These are phyloP conservation scores for Clytia hemisphaerica DNA, from an alignment of 30 jellyfish, hydroid and myxozoan genomes.

Conservation along the genomic window DNA sequence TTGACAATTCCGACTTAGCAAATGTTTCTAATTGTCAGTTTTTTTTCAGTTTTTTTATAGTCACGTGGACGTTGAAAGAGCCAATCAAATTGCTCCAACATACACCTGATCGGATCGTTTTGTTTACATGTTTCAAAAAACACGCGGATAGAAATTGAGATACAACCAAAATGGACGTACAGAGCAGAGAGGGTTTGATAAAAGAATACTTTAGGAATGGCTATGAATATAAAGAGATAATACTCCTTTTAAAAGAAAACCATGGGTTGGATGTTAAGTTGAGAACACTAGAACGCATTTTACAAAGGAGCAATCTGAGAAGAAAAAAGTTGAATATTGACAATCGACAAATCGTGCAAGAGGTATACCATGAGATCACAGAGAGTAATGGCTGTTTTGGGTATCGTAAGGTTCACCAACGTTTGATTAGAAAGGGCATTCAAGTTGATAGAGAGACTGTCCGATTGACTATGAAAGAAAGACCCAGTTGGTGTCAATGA, in stretches of 20 bases:
- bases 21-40: too few species aligned
- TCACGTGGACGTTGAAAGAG: too few species aligned
- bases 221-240: conserved; percentile 4
- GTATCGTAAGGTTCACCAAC: conserved; percentile 7
- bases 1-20: too few species aligned
- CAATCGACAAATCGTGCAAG: not conserved
- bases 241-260: not conserved
- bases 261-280: not conserved
- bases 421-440: not conserved
- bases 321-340: not conserved
- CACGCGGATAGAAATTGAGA: too few species aligned
- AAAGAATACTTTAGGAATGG: too few species aligned
- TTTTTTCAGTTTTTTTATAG: too few species aligned
- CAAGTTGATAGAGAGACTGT: conserved; percentile 9
- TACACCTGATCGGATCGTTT: too few species aligned
- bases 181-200: too few species aligned
- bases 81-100: too few species aligned
- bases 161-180: too few species aligned
- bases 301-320: not conserved
- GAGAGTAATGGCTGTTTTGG: conserved; percentile 8
- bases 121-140: too few species aligned
- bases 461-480: not conserved
- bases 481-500: conserved; percentile 15
- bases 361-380: not conserved
- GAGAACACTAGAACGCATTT: conserved; percentile 10